Evolutionary conservation across 2,888 invertebrate species (phyloP), one percentile per base, ranked within the genome.

Genomic region (Ochropleura leucogaster): DNA sequence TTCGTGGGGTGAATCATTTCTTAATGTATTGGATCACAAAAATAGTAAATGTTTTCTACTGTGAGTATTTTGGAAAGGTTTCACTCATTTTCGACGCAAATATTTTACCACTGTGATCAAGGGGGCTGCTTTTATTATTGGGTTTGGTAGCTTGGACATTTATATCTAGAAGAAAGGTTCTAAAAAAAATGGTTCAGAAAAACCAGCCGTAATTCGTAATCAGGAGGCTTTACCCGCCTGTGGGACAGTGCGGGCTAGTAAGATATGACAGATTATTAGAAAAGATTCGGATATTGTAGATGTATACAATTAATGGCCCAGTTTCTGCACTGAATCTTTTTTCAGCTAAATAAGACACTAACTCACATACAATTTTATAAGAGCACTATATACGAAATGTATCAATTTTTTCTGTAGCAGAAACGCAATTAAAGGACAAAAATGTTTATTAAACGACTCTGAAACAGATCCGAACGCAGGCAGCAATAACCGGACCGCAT

Each of bases 401-500:
- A 60, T 83, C 55, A 55, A 70, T 18, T 70, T 70, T 60, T 67
- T 77, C 59, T 47, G 74, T 66, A 75, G 49, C 30, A 30, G 30
- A 47, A 63, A 62, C 1, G 65, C 67, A 65, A 77, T 76, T 74
- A 74, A 72, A 79, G 69, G 55, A 64, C 51, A 63, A 53, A 67
- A 71, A 63, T 68, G 55, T 46, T 49, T 79, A 71, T 51, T 57
- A 44, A 57, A 64, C 40, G 64, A 65, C 47, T 73, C 51, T 59
- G 63, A 70, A 74, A 76, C 44, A 67, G 64, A 79, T 76, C 63
- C 72, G 88, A 86, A 85, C 83, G 78, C 82, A 84, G 77, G 84
- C 85, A 85, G 87, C 83, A 89, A 87, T 88, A 89, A 87, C 79
- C 64, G 44, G 76, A 76, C 72, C 46, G 79, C 80, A 79, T 85